Evolutionary conservation across 2,888 invertebrate species (phyloP).

Genomic region (Melikaiella ostensackeni): DNA sequence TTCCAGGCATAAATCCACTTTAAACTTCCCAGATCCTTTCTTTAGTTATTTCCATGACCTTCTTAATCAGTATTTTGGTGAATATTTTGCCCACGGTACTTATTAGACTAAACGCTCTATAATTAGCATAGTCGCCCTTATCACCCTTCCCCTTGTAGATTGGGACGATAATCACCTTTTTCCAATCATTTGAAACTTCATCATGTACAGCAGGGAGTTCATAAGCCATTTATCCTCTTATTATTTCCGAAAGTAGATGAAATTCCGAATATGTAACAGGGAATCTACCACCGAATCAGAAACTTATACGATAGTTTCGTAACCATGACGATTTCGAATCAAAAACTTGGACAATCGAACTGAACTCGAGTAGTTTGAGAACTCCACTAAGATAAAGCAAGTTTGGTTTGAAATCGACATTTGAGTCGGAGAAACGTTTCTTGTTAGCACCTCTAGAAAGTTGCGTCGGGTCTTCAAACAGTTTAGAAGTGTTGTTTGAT

Average conservation of each 20-base stretch:
- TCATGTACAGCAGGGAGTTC: too few relatives aligned
- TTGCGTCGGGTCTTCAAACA: conserved; percentile 31
- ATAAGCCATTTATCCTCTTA: too few relatives aligned
- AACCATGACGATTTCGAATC: conserved; percentile 26
- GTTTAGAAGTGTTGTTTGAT: conserved; percentile 36
- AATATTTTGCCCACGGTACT: too few relatives aligned
- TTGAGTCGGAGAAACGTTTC: conserved; percentile 29
- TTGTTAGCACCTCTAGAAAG: conserved; percentile 36
- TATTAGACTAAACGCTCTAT: too few relatives aligned
- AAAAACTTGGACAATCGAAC: conserved; percentile 28
- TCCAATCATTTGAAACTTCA: too few relatives aligned
- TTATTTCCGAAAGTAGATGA: background rate
- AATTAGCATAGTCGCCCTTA: too few relatives aligned
- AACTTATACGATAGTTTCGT: conserved; percentile 15
- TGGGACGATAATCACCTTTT: too few relatives aligned
- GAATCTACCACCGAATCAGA: conserved; percentile 5
- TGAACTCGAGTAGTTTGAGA: conserved; percentile 35
- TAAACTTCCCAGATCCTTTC: too few relatives aligned
- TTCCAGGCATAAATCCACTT: too few relatives aligned
- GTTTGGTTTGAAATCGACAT: conserved; percentile 29
- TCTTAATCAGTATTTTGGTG: too few relatives aligned
- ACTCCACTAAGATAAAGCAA: conserved; percentile 26
- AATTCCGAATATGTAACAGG: background rate
- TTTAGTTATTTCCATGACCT: too few relatives aligned
- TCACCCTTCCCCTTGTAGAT: too few relatives aligned